Evolutionary conservation across 2,797 vertebrate genomes (phyloP).

Genomic region (Amniataba percoides): DNA sequence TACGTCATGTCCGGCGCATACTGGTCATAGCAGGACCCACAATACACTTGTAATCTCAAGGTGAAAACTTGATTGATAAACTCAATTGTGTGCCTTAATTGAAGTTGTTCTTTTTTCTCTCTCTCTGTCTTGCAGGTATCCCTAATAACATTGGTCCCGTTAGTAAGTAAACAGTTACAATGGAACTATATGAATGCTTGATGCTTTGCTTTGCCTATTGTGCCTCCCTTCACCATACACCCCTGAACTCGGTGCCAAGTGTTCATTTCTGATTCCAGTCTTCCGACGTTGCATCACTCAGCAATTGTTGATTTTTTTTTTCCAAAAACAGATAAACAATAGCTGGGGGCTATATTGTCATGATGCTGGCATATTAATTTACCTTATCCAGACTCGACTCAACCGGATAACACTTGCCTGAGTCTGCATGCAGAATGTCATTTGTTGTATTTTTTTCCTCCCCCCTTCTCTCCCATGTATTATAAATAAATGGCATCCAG

Average conservation of each 20-base stretch:
- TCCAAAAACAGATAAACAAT: conserved; percentile 22
- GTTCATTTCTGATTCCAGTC: conserved; percentile 89
- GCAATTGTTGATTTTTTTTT: conserved; percentile 47
- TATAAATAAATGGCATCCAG: conserved; percentile 85
- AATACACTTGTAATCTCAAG: not conserved
- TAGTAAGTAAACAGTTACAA: conserved; percentile 91
- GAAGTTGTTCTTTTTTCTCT: conserved; percentile 45
- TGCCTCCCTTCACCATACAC: conserved; percentile 49
- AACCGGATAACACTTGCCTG: conserved; percentile 64
- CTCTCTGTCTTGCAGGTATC: conserved; percentile 89
- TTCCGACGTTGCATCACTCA: conserved; percentile 32
- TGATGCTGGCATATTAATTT: conserved; percentile 71
- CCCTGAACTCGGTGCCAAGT: conserved; percentile 82
- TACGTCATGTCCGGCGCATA: not conserved
- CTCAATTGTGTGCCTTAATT: conserved; percentile 17
- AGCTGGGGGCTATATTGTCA: conserved; percentile 51
- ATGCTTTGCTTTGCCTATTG: conserved; percentile 86
- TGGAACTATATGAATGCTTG: conserved; percentile 72
- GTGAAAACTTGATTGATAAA: conserved; percentile 25
- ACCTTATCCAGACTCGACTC: conserved; percentile 60
- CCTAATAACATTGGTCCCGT: conserved; percentile 97
- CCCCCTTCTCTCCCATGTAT: conserved; percentile 75
- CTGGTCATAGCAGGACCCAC: conserved; percentile 10
- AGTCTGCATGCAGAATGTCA: conserved; percentile 71
- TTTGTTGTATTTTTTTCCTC: conserved; percentile 59